Evolutionary conservation across 1,140 invertebrate genomes (phyloP), one percentile per base, ranked within the genome.

Genomic region (Scaptomyza pallida): DNA sequence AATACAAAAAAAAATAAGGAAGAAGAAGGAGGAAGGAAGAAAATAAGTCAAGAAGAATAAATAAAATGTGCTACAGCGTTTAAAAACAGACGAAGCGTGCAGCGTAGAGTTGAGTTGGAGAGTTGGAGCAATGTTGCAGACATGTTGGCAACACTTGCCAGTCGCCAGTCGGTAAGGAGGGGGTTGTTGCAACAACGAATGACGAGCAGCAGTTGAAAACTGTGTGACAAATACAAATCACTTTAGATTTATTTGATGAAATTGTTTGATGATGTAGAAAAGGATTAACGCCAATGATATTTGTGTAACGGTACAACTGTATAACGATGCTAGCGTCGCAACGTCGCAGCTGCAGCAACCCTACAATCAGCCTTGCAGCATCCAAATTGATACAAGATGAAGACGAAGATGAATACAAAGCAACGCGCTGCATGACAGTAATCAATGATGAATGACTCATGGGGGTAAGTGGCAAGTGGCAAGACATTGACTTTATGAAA

Each of bases 141-240:
- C 71, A 79, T 79, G 72, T 79, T 61, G 75, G 62, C 44, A 59
- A 59, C 56, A 69, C 40, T 55, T 45, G 54, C 10, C 26, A 52
- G 33, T 37, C 1, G 33, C 33, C n/a, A n/a, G 33, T 45, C 64
- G 33, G 15, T 2, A 21, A 57, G 56, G 56, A 30, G 6, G 26
- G 26, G 8, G 26, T 1, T 8, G 68, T 45, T 65, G 60, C 69
- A 67, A 35, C 52, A n/a, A 40, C 51, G 51, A 55, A 37, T 65
- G 68, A 57, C 50, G 61, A 57, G 62, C 47, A 75, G 57, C 80
- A 83, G 72, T 75, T 73, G 80, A 70, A 85, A 83, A 71, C 75
- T 79, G 80, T 86, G 81, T 86, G 81, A 86, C 81, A 86, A 86
- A 86, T 80, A 86, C 81, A 85, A 86, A 86, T 86, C 81, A 80